Evolutionary conservation across 2,888 invertebrate species (phyloP), one percentile per base, ranked within the genome.

Genomic region (Euplexia lucipara): DNA sequence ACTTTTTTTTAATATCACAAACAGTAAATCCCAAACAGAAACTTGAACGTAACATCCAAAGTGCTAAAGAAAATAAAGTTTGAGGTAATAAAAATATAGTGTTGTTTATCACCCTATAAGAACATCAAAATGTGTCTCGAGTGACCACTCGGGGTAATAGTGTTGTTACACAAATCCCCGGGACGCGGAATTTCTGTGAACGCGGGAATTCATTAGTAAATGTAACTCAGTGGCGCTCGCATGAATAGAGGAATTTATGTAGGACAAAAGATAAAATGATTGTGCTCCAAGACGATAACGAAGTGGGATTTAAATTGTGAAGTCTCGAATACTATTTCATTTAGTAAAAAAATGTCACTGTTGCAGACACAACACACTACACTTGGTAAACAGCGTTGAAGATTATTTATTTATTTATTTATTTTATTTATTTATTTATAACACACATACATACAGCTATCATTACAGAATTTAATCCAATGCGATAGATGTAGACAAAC

Each of bases 61-160:
- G 35, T 49, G 32, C 39, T 44, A 12, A 51, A 72, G 57, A 41
- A 73, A 68, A 51, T 61, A 68, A 72, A 54, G 14, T 62, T 45
- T 14, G 3, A 30, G 16, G 22, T 41, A 47, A 35, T 69, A 58
- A 73, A 57, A 59, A 52, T 63, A 74, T 63, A 73, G 58, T 42
- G 54, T 64, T 64, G 58, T 73, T 73, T 70, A 63, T 74, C 18
- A 69, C 73, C 34, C 34, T 5, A 47, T 67, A 44, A 37, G 44
- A 60, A 44, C 44, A 39, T 52, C 44, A 70, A 64, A 63, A 64
- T 59, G 51, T 75, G 58, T 64, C 75, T 70, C 59, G 30, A 70
- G 64, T 75, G 70, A 73, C 73, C 70, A 59, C 54, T 73, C 22
- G 22, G 20, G 16, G n/a, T 18, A 22, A 35, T 59, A 73, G 75